These are phyloP conservation scores for Buphagus erythrorhynchus DNA, from an alignment of 2,797 vertebrate species.

Conservation along the genomic window DNA sequence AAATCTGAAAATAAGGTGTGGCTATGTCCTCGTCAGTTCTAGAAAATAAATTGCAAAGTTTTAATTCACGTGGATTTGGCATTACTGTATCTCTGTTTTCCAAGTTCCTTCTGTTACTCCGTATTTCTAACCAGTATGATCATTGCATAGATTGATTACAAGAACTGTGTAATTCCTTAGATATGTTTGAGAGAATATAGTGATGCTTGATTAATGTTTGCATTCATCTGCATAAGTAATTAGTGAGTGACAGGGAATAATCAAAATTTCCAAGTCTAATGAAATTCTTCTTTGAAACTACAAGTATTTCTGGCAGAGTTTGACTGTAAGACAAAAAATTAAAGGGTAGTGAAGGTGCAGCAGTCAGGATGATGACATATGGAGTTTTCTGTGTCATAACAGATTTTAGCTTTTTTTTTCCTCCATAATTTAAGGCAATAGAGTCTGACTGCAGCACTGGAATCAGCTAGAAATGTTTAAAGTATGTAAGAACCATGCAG, in stretches of 20 bases:
- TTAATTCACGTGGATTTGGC: background rate
- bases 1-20: background rate
- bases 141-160: background rate
- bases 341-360: background rate
- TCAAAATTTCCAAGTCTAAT: background rate
- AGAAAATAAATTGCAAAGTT: background rate
- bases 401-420: background rate
- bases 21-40: background rate
- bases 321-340: background rate
- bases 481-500: background rate
- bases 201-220: background rate
- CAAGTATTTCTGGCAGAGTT: background rate
- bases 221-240: background rate
- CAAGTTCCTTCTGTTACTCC: background rate
- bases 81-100: background rate
- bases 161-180: background rate
- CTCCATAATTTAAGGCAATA: background rate
- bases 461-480: background rate
- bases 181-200: background rate
- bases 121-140: background rate
- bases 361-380: background rate
- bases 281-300: background rate
- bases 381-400: background rate
- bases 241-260: background rate
- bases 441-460: background rate